phyloP scores from a whole-genome alignment of 2,797 vertebrate species.

The Lerista edwardsae region DNA sequence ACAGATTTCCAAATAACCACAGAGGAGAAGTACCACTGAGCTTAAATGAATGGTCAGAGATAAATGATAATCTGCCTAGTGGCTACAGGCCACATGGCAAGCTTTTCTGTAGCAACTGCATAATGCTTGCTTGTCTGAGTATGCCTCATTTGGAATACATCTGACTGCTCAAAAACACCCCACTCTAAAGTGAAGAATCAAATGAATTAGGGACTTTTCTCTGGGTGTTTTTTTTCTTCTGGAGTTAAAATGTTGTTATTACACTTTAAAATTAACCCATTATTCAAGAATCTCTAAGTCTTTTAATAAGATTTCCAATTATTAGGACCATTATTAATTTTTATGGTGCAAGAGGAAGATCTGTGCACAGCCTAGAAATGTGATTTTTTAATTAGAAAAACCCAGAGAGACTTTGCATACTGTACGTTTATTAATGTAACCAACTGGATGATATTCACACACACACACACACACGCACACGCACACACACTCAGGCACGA shows the following conservation, averaged over 20 bases:
- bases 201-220: accelerated
- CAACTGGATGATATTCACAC: constrained; percentile 45
- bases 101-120: not conserved
- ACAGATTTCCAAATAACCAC: not conserved
- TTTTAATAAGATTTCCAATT: constrained; percentile 40
- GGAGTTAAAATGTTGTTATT: not conserved
- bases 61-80: not conserved
- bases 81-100: not conserved
- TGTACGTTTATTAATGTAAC: constrained; percentile 59
- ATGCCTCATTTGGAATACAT: not conserved
- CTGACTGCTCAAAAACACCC: not conserved
- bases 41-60: not conserved
- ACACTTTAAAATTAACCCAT: not conserved
- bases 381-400: constrained; percentile 62
- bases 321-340: constrained; percentile 53
- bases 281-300: constrained; percentile 18
- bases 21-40: not conserved
- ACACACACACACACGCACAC: not conserved
- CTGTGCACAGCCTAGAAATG: constrained; percentile 61
- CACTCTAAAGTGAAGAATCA: not conserved
- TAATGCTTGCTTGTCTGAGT: not conserved
- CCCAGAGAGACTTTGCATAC: constrained; percentile 55
- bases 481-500: too few relatives aligned
- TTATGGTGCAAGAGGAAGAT: constrained; percentile 40
- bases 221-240: not conserved